Evolutionary conservation across 2,113 vertebrate genomes (phyloP), one percentile per base, ranked within the genome.

Genomic region (Leptocoma aspasia): DNA sequence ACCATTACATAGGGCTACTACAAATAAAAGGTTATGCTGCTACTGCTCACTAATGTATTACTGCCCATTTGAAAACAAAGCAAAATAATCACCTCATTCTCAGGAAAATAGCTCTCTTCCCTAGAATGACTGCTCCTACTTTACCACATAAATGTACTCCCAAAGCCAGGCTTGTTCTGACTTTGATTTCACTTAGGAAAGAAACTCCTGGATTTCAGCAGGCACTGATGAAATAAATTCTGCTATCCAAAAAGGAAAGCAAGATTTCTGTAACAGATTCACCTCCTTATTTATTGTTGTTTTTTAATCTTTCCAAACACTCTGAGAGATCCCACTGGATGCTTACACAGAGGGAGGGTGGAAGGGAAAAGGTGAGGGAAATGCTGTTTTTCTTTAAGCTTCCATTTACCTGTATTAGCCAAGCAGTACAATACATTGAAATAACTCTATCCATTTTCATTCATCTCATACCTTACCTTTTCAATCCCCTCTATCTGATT

Each of bases 361-460:
- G 37, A 87, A 45, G 19, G 69, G 20, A 37, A 56, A 28, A 76
- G 7, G 5, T 20, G 14, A 84, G 22, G 31, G 20, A 12, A 69
- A 7, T 7, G 3, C 0, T 70, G 10, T 15, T 90, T 77, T 64
- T 35, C 76, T 81, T 89, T 47, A 76, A 76, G 35, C 42, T 73
- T 85, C 89, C 27, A 17, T 37, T 94, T 50, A 78, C 49, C 37
- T 78, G 61, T 22, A 56, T 59, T 23, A 96, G 26, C 59, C 69
- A 80, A 41, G 71, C 57, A 95, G 89, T 52, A 49, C 26, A 21
- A 89, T 15, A 39, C 53, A 76, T 0, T 65, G 81, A 82, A 94
- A 91, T 86, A 96, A 97, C 71, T 73, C 82, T 44, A 75, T 19
- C 42, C 22, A 49, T 96, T 96, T 93, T 64, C 68, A 86, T 76